phyloP scores from a whole-genome alignment of 2,113 vertebrate species.

The Mandrillus leucophaeus region DNA sequence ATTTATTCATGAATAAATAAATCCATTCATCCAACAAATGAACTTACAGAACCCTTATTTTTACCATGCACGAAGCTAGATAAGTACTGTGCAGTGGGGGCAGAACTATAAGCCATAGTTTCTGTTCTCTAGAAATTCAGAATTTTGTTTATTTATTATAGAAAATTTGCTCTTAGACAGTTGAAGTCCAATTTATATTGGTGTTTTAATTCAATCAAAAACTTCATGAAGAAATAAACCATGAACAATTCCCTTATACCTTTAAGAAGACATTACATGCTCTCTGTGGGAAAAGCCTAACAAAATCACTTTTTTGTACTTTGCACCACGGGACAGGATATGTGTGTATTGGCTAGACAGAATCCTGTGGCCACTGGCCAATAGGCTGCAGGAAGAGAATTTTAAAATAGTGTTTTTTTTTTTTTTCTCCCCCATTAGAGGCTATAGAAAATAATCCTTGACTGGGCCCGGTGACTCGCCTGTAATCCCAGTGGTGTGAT shows the following conservation, averaged over 20 bases:
- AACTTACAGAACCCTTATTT: slow-evolving; percentile 62
- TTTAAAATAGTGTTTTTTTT: background rate
- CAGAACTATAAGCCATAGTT: background rate
- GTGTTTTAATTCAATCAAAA: slow-evolving; percentile 35
- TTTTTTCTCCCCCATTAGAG: background rate
- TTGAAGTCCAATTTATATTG: slow-evolving; percentile 40
- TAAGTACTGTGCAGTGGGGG: background rate
- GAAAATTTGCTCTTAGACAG: background rate
- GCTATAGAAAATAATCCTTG: background rate
- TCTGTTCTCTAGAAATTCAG: slow-evolving; percentile 12
- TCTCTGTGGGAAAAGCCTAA: background rate
- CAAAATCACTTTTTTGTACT: background rate
- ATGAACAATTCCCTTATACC: background rate
- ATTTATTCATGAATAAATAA: slow-evolving; percentile 77
- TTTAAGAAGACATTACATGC: background rate
- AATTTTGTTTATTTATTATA: slow-evolving; percentile 49
- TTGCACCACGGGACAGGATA: background rate
- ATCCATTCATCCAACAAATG: slow-evolving; percentile 73
- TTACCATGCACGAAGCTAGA: background rate
- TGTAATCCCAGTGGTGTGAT: background rate
- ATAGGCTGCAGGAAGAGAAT: background rate
- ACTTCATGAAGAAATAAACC: slow-evolving; percentile 36
- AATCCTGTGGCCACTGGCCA: background rate
- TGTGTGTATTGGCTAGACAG: background rate
- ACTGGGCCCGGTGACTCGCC: background rate